A percentile compares a stretch with the other conserved stretches of the same genome.
Conservation (phyloP, 2,888 invertebrate genomes). For the Yponomeuta evonymella region DNA sequence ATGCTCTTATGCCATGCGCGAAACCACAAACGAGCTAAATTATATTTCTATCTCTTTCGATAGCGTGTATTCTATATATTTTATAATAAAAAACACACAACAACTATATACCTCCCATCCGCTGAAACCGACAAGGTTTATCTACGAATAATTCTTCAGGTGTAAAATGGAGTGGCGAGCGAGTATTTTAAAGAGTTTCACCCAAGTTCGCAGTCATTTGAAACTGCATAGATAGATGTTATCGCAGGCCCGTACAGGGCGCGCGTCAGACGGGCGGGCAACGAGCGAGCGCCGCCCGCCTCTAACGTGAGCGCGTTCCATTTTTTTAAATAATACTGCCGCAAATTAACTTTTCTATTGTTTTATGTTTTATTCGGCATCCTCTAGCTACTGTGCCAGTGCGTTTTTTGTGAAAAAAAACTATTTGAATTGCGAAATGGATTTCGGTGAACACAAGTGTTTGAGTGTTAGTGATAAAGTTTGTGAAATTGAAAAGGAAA, state of each 20-base stretch:
- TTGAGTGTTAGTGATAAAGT: background rate
- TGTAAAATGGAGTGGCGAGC: too few species aligned
- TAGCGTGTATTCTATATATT: too few species aligned
- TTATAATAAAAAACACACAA: too few species aligned
- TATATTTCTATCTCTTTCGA: too few species aligned
- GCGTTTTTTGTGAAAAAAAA: background rate
- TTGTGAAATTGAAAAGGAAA: background rate
- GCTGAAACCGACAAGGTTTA: too few species aligned
- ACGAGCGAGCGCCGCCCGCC: constrained; percentile 50
- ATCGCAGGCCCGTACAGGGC: constrained; percentile 9
- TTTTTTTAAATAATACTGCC: constrained; percentile 17
- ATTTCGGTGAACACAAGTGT: background rate
- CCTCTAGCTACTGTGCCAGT: background rate
- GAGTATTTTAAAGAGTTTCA: background rate
- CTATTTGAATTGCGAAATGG: background rate
- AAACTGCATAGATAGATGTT: background rate
- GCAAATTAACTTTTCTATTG: constrained; percentile 19
- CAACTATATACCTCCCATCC: too few species aligned
- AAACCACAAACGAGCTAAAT: too few species aligned
- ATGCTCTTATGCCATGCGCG: too few species aligned
- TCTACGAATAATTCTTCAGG: too few species aligned
- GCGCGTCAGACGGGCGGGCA: constrained; percentile 54
- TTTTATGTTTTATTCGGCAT: background rate
- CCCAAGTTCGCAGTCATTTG: background rate
- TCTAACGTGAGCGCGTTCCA: constrained; percentile 22